These are phyloP conservation scores for Acanthisitta chloris DNA, from an alignment of 2,113 vertebrate genomes.

Conservation along the genomic window DNA sequence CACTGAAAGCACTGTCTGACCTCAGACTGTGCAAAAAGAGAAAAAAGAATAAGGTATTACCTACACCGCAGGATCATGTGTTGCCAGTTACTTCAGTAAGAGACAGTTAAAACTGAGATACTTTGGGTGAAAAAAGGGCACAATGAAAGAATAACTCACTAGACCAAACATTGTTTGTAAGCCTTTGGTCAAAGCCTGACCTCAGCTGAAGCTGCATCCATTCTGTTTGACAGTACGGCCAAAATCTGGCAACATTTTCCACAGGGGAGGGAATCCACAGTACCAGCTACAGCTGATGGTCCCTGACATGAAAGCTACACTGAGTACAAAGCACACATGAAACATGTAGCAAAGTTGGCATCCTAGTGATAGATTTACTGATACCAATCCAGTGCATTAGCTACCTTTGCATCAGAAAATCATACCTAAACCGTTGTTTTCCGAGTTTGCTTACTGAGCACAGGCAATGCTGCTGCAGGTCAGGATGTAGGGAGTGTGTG, in stretches of 20 bases:
- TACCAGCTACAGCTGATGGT: rapidly evolving
- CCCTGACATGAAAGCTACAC: neutral
- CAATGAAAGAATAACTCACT: neutral
- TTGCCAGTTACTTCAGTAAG: neutral
- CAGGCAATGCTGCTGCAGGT: rapidly evolving
- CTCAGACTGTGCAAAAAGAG: neutral
- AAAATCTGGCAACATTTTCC: neutral
- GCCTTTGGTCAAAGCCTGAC: neutral
- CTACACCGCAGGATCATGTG: neutral
- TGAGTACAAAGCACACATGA: neutral
- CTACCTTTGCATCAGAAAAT: neutral
- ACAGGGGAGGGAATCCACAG: neutral
- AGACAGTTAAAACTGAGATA: neutral
- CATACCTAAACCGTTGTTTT: neutral
- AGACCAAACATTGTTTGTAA: neutral
- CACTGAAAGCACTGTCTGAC: neutral
- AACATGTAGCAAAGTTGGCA: neutral
- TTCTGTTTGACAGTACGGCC: neutral
- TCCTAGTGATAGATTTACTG: neutral
- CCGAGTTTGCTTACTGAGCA: too few species aligned
- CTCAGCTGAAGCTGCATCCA: neutral
- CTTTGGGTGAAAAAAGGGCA: neutral
- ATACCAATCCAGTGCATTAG: neutral
- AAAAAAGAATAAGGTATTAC: neutral
- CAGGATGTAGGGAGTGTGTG: rapidly evolving